Evolutionary conservation across 2,113 vertebrate genomes (phyloP).

Genomic region (Albula glossodonta): DNA sequence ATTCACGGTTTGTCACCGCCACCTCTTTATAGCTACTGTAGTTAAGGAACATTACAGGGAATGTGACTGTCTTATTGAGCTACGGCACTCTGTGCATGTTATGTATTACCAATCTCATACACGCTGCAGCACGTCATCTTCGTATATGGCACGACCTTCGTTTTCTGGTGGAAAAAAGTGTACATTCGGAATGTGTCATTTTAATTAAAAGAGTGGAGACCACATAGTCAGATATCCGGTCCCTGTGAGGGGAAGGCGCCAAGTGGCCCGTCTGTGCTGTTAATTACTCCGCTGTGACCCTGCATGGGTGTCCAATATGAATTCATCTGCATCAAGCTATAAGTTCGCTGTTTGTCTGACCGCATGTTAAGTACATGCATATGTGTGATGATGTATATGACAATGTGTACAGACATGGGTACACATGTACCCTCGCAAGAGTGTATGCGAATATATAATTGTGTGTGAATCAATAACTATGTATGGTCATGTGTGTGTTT

Average conservation of each 20-base stretch:
- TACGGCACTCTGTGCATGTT: not conserved
- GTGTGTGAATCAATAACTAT: not conserved
- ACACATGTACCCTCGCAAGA: not conserved
- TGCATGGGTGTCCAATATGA: conserved; percentile 48
- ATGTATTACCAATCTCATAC: not conserved
- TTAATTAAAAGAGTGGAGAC: conserved; percentile 52
- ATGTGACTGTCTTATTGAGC: too few relatives aligned
- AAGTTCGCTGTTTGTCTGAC: conserved; percentile 10
- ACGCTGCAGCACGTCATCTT: conserved; percentile 36
- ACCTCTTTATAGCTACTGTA: too few relatives aligned
- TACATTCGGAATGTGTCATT: conserved; percentile 36
- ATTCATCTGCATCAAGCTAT: conserved; percentile 48
- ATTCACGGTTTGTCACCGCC: not conserved
- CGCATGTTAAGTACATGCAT: not conserved
- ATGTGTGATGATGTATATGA: conserved; percentile 5
- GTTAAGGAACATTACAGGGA: too few relatives aligned
- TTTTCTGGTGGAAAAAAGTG: conserved; percentile 35
- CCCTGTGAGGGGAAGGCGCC: conserved; percentile 39
- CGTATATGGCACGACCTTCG: conserved; percentile 44
- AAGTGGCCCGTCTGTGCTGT: conserved; percentile 43
- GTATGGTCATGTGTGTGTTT: not conserved
- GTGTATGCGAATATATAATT: not conserved
- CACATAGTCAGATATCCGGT: conserved; percentile 40
- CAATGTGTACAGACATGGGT: not conserved
- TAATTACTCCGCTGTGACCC: conserved; percentile 48